A percentile compares a stretch with the other conserved stretches of the same genome.
Conservation (phyloP, 2,797 vertebrate genomes). For the Tauraco hartlaubi region DNA sequence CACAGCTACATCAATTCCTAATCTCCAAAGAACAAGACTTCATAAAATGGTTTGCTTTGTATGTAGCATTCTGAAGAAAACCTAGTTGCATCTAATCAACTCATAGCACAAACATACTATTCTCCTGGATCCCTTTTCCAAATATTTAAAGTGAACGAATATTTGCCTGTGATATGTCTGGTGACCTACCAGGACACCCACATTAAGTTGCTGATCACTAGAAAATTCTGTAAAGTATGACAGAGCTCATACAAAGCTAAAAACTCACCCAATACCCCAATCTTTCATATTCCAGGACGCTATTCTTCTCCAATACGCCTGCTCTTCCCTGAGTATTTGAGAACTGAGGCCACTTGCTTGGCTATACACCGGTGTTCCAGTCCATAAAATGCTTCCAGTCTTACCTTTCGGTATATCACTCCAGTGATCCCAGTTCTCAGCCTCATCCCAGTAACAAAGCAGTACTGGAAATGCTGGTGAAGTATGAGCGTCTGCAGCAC, state of each 20-base stretch:
- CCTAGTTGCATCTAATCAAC: background rate
- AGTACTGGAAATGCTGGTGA: constrained; percentile 92
- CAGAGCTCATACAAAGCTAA: background rate
- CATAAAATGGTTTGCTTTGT: background rate
- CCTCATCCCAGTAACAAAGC: constrained; percentile 91
- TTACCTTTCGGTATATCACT: constrained; percentile 95
- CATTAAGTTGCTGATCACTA: background rate
- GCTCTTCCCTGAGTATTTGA: background rate
- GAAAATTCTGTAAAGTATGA: background rate
- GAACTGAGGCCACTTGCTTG: background rate
- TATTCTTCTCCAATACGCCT: background rate
- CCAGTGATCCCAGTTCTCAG: constrained; percentile 90
- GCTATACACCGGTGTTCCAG: background rate
- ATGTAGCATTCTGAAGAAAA: background rate
- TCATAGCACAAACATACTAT: background rate
- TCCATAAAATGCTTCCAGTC: background rate
- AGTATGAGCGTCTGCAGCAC: constrained; percentile 90
- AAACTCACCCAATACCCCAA: background rate
- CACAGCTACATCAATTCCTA: background rate
- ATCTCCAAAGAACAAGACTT: background rate
- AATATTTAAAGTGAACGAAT: background rate
- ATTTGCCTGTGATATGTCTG: background rate
- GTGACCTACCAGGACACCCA: background rate
- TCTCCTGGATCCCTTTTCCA: background rate
- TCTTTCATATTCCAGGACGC: background rate